phyloP scores from a whole-genome alignment of 2,797 vertebrate species.

The Labroides dimidiatus region DNA sequence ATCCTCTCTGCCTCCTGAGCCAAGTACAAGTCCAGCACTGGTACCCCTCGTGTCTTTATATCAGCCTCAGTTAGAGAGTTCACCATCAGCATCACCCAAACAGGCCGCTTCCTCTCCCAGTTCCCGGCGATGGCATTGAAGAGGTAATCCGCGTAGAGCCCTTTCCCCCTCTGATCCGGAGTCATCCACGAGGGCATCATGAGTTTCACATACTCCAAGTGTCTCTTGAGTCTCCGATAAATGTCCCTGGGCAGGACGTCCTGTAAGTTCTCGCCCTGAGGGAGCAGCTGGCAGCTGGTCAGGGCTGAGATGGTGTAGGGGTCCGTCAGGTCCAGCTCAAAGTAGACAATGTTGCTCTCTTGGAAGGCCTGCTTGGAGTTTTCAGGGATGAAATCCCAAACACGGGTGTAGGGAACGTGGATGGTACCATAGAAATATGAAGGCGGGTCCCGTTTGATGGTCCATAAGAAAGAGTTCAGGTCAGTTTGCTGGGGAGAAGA shows the following conservation, averaged over 20 bases:
- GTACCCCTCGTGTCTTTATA: constrained; percentile 88
- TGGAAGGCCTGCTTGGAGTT: constrained; percentile 93
- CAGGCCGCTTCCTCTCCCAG: constrained; percentile 91
- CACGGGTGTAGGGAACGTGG: constrained; percentile 90
- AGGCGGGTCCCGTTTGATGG: constrained; percentile 89
- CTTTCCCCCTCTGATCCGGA: constrained; percentile 89
- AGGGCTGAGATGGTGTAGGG: constrained; percentile 90
- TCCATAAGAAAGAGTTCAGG: constrained; percentile 94
- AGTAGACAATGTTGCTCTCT: constrained; percentile 90
- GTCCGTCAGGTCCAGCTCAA: constrained; percentile 92
- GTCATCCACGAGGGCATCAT: constrained; percentile 95
- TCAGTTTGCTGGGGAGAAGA: constrained; percentile 84
- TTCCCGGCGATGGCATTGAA: constrained; percentile 93
- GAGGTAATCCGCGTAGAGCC: constrained; percentile 91
- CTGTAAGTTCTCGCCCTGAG: constrained; percentile 89
- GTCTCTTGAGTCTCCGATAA: constrained; percentile 86
- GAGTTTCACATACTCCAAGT: constrained; percentile 91
- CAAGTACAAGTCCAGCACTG: constrained; percentile 90
- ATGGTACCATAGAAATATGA: constrained; percentile 94
- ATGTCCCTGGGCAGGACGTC: constrained; percentile 90
- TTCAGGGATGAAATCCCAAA: constrained; percentile 92
- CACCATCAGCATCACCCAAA: constrained; percentile 96
- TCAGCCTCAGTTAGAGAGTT: constrained; percentile 91
- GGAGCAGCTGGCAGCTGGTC: constrained; percentile 90
- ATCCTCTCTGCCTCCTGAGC: constrained; percentile 92